Percentiles rank a stretch among this genome's conserved stretches.
Evolutionary conservation across 1,140 invertebrate genomes (phyloP).

Genomic region (Dermatophagoides farinae): DNA sequence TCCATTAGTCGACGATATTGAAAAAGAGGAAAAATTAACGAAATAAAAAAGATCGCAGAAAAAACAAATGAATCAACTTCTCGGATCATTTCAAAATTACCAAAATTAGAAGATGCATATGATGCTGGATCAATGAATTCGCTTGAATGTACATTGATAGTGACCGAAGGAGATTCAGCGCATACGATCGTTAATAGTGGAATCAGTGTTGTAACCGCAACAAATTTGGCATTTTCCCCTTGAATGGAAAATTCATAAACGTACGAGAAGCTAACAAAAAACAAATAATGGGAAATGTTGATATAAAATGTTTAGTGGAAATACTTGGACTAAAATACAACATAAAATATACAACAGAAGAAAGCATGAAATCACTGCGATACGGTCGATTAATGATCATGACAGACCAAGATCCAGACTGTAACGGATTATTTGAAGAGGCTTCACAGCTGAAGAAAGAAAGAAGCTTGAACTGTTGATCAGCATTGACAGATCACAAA

Average conservation of each 20-base stretch:
- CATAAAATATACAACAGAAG: conserved; percentile 70
- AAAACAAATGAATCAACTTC: too few species aligned
- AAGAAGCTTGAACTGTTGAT: too few species aligned
- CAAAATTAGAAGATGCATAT: conserved; percentile 96
- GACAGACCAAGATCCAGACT: conserved; percentile 93
- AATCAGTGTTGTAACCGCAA: conserved; percentile 84
- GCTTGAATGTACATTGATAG: conserved; percentile 63
- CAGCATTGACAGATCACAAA: too few species aligned
- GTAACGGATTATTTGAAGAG: too few species aligned
- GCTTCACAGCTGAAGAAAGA: too few species aligned
- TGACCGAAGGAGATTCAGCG: conserved; percentile 99
- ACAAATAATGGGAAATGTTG: conserved; percentile 88
- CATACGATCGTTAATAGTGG: conserved; percentile 93
- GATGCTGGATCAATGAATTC: conserved; percentile 48
- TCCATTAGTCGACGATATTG: too few species aligned
- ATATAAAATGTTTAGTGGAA: conserved; percentile 93
- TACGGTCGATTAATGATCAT: conserved; percentile 99
- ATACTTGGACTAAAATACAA: conserved; percentile 86
- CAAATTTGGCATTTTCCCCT: conserved; percentile 88
- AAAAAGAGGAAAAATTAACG: too few species aligned
- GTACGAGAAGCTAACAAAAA: conserved; percentile 93
- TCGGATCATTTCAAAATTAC: too few species aligned
- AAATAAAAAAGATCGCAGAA: too few species aligned
- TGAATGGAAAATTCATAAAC: conserved; percentile 94
- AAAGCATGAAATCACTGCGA: conserved; percentile 74